Evolutionary conservation across 2,888 invertebrate species (phyloP), one percentile per base, ranked within the genome.

Genomic region (Tipula unca): DNA sequence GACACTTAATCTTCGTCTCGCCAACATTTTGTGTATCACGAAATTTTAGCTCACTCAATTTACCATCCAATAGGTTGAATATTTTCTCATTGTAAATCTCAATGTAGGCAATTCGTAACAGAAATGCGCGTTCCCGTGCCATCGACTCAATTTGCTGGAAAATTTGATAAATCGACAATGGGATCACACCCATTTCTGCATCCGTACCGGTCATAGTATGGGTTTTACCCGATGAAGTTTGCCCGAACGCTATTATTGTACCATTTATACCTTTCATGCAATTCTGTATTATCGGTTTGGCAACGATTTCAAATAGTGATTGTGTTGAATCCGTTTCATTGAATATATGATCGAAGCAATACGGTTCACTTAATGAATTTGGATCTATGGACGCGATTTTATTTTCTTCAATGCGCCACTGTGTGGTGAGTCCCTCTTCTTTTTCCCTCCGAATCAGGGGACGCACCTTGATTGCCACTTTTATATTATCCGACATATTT

Each of bases 221-320:
- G 0, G 97, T 97, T 90, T 97, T 97, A 0, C 97, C 98, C 0
- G 97, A 97, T 0, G 96, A 95, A 3, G 97, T 97, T 90, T 97
- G 97, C 5, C 97, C 97, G 89, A 97, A 98, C 0, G 97, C 97
- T 91, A 98, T 96, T 87, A 98, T 94, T 0, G 97, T 97, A 1
- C 96, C 97, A 89, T 96, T 96, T 88, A 96, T 94, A 1, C 96
- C 96, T 87, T 93, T 92, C 14, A 95, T 92, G 0, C 94, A 93
- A 0, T 95, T 93, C 87, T 94, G 92, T 1, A 96, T 94, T 87
- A 96, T 94, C 0, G 95, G 95, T 88, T 93, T 93, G 0, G 94
- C 95, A 87, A 95, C 91, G 86, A 92, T 92, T 87, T 94, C 90
- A 89, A 95, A 96, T 0, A 96, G 93, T 85, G 93, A 92, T 85